A percentile compares a stretch with the other conserved stretches of the same genome.
phyloP scores from a whole-genome alignment of 2,888 invertebrate species.

The Diadegma fenestrale region DNA sequence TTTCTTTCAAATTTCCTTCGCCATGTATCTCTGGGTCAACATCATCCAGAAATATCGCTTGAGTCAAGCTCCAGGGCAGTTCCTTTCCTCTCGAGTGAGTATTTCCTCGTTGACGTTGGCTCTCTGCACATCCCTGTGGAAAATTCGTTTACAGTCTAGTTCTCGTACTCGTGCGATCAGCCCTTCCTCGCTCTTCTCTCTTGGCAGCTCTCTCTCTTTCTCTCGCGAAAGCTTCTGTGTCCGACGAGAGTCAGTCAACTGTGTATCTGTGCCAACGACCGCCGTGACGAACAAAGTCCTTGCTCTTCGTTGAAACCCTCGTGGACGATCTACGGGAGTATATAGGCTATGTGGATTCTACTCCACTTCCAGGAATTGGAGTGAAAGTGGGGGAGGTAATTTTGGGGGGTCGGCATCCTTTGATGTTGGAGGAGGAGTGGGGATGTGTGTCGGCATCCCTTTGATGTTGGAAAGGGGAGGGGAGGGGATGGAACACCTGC shows the following conservation, averaged over 20 bases:
- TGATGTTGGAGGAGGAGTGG: too few relatives aligned
- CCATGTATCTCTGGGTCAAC: conserved; percentile 60
- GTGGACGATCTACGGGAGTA: conserved; percentile 69
- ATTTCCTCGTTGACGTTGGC: conserved; percentile 56
- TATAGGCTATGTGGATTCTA: too few relatives aligned
- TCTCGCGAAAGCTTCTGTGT: conserved; percentile 25
- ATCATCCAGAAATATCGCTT: conserved; percentile 63
- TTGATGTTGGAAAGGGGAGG: too few relatives aligned
- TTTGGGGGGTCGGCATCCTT: too few relatives aligned
- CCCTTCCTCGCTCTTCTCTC: not conserved
- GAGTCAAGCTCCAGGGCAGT: conserved; percentile 43
- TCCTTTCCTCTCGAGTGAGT: conserved; percentile 38
- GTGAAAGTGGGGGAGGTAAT: too few relatives aligned
- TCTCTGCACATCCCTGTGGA: conserved; percentile 58
- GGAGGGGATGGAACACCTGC: too few relatives aligned
- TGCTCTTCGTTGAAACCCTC: conserved; percentile 45
- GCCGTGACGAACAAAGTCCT: conserved; percentile 53
- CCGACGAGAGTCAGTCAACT: conserved; percentile 27
- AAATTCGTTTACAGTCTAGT: conserved; percentile 69
- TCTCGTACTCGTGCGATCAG: conserved; percentile 43
- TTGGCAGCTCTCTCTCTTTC: not conserved
- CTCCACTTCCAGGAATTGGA: too few relatives aligned
- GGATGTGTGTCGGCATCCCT: too few relatives aligned
- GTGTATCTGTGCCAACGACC: conserved; percentile 59
- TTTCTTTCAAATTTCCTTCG: conserved; percentile 49